A percentile compares a stretch with the other conserved stretches of the same genome.
Evolutionary conservation across 2,888 invertebrate species (phyloP).

Genomic region (Cataglyphis altisquamis): DNA sequence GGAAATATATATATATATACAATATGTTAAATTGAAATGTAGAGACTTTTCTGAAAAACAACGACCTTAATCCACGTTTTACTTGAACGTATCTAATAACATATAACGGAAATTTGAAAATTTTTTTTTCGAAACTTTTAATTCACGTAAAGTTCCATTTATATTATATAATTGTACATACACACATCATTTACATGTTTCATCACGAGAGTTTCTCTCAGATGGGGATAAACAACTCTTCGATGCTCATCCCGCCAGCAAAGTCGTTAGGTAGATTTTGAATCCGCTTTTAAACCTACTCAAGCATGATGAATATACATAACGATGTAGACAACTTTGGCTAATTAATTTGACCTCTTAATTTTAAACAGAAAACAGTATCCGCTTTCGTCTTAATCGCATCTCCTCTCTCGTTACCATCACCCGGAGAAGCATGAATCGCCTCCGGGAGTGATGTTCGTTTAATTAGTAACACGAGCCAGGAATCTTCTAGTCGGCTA

Average conservation of each 20-base stretch:
- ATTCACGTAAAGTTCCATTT: background rate
- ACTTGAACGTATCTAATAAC: too few relatives aligned
- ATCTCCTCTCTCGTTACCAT: background rate
- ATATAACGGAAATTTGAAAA: background rate
- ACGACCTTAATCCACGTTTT: too few relatives aligned
- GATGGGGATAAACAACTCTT: background rate
- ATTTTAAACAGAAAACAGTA: slow-evolving; percentile 38
- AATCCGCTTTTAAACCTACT: slow-evolving; percentile 51
- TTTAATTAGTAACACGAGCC: slow-evolving; percentile 30
- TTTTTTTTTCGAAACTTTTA: background rate
- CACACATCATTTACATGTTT: background rate
- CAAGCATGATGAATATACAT: background rate
- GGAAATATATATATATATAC: background rate
- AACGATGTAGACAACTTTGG: background rate
- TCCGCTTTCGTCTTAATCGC: slow-evolving; percentile 9
- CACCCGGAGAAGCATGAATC: background rate
- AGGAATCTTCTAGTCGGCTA: background rate
- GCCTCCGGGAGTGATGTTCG: slow-evolving; percentile 12
- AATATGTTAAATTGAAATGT: too few relatives aligned
- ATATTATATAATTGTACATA: background rate
- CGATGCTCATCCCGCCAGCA: background rate
- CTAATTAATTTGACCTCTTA: slow-evolving; percentile 52
- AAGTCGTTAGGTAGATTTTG: slow-evolving; percentile 34
- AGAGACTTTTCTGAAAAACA: too few relatives aligned
- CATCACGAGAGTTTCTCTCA: background rate